Base-by-base conservation (phyloP, 2,797 vertebrate species). In the Lacerta agilis region DNA sequence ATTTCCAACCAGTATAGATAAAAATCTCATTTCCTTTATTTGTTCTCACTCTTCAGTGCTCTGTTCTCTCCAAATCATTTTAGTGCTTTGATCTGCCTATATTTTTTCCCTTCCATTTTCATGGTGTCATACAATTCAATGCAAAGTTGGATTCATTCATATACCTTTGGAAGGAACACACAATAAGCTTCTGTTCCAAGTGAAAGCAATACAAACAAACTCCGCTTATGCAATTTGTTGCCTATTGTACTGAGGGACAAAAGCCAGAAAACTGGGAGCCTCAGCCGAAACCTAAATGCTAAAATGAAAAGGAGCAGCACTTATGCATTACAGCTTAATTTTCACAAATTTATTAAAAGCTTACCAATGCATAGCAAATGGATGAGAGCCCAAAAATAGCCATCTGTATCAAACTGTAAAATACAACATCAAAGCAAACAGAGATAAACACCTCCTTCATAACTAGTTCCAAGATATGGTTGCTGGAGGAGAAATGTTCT, bases 331-430 rank as follows among this genome's bases (percentile, higher is more conserved):
- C 45, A 79, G 36, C 29, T 76, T 69, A 71, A 76, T 71, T 58
- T 79, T 61, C 79, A 90, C 25, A 73, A 20, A 78, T 71, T 86
- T 82, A 83, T 66, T 61, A 71, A 90, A 88, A n/a, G 97, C 98
- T 97, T 96, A 99, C 99, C 99, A 85, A 98, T 95, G 94, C 98
- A 99, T 93, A 96, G 15, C 82, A 98, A 95, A 89, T 99, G 98
- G 93, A 97, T 92, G 9, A 97, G 61, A 58, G 98, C 98, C 98
- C 99, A 99, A 61, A 97, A 95, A 96, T 99, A 99, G 87, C 98
- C 97, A 0, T 95, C 96, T 85, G 89, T 89, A 96, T 99, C 98
- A 95, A 98, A 98, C 99, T 99, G 96, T 75, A 97, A 97, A 49
- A 93, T 86, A 96, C 45, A 94, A 94, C 55, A 87, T 69, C 71